Conservation (phyloP, 2,797 vertebrate species). For the Chelidonichthys spinosus region DNA sequence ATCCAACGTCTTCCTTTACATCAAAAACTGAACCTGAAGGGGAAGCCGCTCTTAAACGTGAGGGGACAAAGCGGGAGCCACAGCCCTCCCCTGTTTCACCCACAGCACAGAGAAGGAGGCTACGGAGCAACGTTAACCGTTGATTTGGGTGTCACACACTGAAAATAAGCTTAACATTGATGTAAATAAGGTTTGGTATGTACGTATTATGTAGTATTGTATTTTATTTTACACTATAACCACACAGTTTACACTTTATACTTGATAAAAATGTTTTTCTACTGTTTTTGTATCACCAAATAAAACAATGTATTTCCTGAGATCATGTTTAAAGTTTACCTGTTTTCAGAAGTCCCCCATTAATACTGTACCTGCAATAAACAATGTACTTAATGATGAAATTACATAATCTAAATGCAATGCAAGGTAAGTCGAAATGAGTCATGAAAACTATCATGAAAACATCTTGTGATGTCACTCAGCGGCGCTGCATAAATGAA, state of each 20-base stretch:
- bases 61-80: slow-evolving; percentile 12
- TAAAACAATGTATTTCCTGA: slow-evolving; percentile 25
- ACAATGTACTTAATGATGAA: not conserved
- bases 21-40: slow-evolving; percentile 56
- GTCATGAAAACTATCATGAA: too few relatives aligned
- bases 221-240: slow-evolving; percentile 7
- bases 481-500: not conserved
- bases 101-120: slow-evolving; percentile 18
- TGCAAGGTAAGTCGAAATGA: not conserved
- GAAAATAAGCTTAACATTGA: slow-evolving; percentile 23
- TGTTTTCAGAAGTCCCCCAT: not conserved
- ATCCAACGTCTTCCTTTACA: slow-evolving; percentile 9
- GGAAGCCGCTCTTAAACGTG: slow-evolving; percentile 25
- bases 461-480: not conserved
- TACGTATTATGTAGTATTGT: not conserved
- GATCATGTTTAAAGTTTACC: not conserved
- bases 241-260: not conserved
- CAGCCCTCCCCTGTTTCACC: slow-evolving; percentile 9
- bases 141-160: slow-evolving; percentile 31
- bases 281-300: slow-evolving; percentile 28
- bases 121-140: slow-evolving; percentile 16
- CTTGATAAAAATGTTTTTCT: slow-evolving; percentile 41
- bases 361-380: not conserved
- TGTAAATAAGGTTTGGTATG: not conserved
- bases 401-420: not conserved